Percentiles rank a stretch among this genome's conserved stretches.
Conservation (phyloP, 2,888 invertebrate species). For the Drosophila maculinotata region DNA sequence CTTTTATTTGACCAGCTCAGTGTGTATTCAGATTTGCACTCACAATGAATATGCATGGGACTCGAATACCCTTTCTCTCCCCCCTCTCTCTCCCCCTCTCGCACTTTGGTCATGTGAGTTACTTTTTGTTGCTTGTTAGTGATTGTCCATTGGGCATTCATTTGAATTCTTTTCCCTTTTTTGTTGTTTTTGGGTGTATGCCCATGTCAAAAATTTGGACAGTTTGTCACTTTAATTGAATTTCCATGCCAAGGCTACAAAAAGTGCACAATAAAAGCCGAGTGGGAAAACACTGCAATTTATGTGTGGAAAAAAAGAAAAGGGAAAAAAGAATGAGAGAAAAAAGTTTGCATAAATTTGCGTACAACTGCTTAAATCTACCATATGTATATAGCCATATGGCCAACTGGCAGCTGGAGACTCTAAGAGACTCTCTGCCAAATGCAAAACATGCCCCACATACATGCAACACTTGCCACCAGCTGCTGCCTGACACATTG, state of each 20-base stretch:
- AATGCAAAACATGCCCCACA: slow-evolving; percentile 73
- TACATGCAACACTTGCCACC: slow-evolving; percentile 32
- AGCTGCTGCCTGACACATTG: slow-evolving; percentile 61
- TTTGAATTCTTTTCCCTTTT: slow-evolving; percentile 48
- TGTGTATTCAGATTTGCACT: slow-evolving; percentile 41
- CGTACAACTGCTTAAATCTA: slow-evolving; percentile 68
- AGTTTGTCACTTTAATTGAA: slow-evolving; percentile 82
- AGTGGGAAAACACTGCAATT: slow-evolving; percentile 49
- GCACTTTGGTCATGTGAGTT: slow-evolving; percentile 21
- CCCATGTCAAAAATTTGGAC: slow-evolving; percentile 80
- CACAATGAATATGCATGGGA: slow-evolving; percentile 62
- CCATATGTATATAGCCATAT: slow-evolving; percentile 33
- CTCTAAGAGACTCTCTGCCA: slow-evolving; percentile 29
- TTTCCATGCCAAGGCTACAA: slow-evolving; percentile 69
- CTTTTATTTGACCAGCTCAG: slow-evolving; percentile 27
- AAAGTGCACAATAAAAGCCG: slow-evolving; percentile 45
- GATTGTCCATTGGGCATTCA: slow-evolving; percentile 79
- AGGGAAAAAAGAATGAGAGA: slow-evolving; percentile 13
- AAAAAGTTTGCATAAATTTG: slow-evolving; percentile 68
- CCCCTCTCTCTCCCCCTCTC: not conserved
- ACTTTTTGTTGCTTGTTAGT: slow-evolving; percentile 41
- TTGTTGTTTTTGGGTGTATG: slow-evolving; percentile 23
- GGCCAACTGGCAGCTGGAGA: slow-evolving; percentile 27
- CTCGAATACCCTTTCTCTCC: slow-evolving; percentile 12
- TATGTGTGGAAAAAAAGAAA: slow-evolving; percentile 33